Evolutionary conservation across 2,113 vertebrate genomes (phyloP).

Genomic region (Benitochromis conjunctus): DNA sequence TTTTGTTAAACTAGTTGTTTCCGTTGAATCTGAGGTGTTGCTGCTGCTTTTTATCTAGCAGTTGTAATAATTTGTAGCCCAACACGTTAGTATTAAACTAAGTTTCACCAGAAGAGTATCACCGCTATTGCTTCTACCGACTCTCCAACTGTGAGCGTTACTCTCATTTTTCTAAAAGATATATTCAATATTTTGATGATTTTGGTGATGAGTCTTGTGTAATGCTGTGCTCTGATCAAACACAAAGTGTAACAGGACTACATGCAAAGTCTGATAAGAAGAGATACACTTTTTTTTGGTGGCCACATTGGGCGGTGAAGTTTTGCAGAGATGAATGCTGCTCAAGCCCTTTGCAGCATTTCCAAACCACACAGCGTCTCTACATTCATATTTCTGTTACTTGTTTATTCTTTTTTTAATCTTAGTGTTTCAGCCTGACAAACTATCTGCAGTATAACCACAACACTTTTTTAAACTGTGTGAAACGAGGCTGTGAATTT

Average conservation of each 20-base stretch:
- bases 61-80: neutral
- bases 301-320: neutral
- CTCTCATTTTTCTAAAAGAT: accelerated
- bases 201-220: neutral
- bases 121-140: accelerated
- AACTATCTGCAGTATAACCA: neutral
- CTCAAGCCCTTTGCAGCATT: accelerated
- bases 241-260: neutral
- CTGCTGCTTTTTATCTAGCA: neutral
- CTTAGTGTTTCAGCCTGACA: accelerated
- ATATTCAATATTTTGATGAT: accelerated
- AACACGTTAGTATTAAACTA: neutral
- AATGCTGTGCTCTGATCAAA: neutral
- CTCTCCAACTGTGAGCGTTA: neutral
- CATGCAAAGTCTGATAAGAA: neutral
- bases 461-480: neutral
- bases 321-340: neutral
- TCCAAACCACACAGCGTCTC: neutral
- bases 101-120: accelerated
- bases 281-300: neutral
- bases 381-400: accelerated
- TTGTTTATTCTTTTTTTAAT: accelerated
- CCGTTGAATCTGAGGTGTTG: neutral
- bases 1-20: too few relatives aligned
- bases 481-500: neutral